phyloP scores from a whole-genome alignment of 1,140 invertebrate genomes.

The Eupristina koningsbergeri region DNA sequence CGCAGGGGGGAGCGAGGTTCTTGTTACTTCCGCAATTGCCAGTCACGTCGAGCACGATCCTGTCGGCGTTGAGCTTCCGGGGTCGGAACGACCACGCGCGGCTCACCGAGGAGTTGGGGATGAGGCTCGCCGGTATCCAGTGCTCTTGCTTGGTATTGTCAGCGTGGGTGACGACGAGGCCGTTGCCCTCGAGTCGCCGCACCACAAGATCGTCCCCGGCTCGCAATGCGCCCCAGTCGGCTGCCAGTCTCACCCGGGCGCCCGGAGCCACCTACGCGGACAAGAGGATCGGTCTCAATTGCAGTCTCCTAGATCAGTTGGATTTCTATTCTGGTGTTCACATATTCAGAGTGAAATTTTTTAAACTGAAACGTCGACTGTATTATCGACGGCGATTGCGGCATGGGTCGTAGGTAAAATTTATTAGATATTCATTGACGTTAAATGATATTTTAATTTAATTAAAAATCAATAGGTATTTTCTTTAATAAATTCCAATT shows the following conservation, averaged over 20 bases:
- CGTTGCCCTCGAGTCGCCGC: conserved; percentile 70
- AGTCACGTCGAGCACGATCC: not conserved
- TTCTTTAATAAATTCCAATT: no score
- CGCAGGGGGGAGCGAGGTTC: conserved; percentile 50
- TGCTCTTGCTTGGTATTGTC: conserved; percentile 72
- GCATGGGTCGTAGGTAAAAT: no score
- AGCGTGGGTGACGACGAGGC: conserved; percentile 68
- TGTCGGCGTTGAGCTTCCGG: conserved; percentile 66
- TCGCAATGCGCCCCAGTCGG: conserved; percentile 73
- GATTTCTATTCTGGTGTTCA: no score
- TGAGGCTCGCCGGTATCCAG: conserved; percentile 79
- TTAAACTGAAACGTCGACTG: not conserved
- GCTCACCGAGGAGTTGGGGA: conserved; percentile 72
- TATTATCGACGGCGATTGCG: not conserved
- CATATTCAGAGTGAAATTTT: not conserved
- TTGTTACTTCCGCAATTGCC: not conserved
- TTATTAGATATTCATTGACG: no score
- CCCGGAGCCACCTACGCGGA: conserved; percentile 72
- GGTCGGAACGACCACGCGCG: conserved; percentile 79
- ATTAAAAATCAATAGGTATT: no score
- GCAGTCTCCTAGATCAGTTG: no score
- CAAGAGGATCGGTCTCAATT: conserved; percentile 9
- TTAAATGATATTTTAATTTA: no score
- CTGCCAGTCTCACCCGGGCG: conserved; percentile 72
- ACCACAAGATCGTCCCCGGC: conserved; percentile 74